Evolutionary conservation across 2,888 invertebrate genomes (phyloP), one percentile per base, ranked within the genome.

Genomic region (Cryptus armator): DNA sequence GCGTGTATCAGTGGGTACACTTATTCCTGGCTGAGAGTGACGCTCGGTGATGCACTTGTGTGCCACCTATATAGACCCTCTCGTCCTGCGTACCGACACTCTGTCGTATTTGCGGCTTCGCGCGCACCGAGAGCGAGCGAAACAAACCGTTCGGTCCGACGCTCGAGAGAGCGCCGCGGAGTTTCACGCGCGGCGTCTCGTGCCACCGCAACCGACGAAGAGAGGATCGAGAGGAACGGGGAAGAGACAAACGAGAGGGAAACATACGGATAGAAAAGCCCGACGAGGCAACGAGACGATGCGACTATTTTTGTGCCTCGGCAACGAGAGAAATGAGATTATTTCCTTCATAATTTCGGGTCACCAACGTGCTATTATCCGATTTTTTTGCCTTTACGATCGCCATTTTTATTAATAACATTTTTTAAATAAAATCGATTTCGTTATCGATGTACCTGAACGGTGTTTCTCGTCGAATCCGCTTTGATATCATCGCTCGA

Each of bases 401-500:
- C 9, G 9, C 6, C 7, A 9, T 37, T 37, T 7, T 37, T 37
- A 0, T 19, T 9, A 67, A 44, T 19, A 19, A 7, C 2, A 46
- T 68, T 78, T 70, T 6, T 3, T 51, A n/a, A 37, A 7, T 5
- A 37, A 9, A 37, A 37, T 37, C 5, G 6, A 37, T 12, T 19
- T 56, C 16, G n/a, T 66, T 7, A 32, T 6, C 51, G 48, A 16
- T 82, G 77, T 92, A 93, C 93, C 93, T 92, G 93, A 67, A 93
- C 86, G 19, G 92, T 90, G 79, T 90, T 92, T 62, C 92, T 91
- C 56, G 93, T 92, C 10, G 93, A 91, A 82, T 93, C 93, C 74
- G 91, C 88, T 86, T 92, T 96, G 94, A 97, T 96, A 94, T 97
- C 97, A 94, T 97, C 97, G 87, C 96, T 96, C 88, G 97, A 97